These are phyloP conservation scores for Candidula unifasciata DNA, from an alignment of 2,888 invertebrate genomes.

Conservation along the genomic window DNA sequence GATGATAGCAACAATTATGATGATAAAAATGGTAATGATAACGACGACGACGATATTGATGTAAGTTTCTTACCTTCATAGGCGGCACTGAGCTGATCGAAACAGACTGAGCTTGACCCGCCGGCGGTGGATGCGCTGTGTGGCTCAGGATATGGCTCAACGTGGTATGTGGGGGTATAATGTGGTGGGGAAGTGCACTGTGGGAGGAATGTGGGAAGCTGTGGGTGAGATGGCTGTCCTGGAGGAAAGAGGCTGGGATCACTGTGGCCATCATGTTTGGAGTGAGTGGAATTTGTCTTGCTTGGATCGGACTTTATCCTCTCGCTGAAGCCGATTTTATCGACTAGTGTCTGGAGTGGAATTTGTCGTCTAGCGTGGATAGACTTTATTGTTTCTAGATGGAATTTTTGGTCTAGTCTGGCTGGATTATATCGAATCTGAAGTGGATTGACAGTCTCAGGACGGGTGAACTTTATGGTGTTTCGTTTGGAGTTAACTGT, in stretches of 20 bases:
- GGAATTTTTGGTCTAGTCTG: neutral
- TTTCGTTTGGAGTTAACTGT: too few species aligned
- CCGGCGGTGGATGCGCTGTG: conserved; percentile 26
- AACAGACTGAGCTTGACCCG: neutral
- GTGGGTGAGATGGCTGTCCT: conserved; percentile 39
- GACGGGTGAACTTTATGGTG: too few species aligned
- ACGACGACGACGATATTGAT: neutral
- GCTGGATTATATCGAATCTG: too few species aligned
- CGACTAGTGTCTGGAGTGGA: neutral
- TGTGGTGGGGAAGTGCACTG: conserved; percentile 31
- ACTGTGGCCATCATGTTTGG: conserved; percentile 49
- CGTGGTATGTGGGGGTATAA: conserved; percentile 35
- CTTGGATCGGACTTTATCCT: neutral
- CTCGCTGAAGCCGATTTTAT: neutral
- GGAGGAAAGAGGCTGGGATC: conserved; percentile 43
- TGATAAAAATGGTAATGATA: too few species aligned
- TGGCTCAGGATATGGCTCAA: conserved; percentile 16
- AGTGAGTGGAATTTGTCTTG: neutral
- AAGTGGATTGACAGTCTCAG: too few species aligned
- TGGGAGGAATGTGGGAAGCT: conserved; percentile 41
- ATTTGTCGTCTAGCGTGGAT: neutral
- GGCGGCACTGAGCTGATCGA: conserved; percentile 14
- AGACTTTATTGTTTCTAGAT: neutral
- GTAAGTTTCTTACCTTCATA: conserved; percentile 34
- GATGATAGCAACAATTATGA: too few species aligned